These are phyloP conservation scores for Ctenopoma kingsleyae DNA, from an alignment of 2,797 vertebrate genomes.

Conservation along the genomic window DNA sequence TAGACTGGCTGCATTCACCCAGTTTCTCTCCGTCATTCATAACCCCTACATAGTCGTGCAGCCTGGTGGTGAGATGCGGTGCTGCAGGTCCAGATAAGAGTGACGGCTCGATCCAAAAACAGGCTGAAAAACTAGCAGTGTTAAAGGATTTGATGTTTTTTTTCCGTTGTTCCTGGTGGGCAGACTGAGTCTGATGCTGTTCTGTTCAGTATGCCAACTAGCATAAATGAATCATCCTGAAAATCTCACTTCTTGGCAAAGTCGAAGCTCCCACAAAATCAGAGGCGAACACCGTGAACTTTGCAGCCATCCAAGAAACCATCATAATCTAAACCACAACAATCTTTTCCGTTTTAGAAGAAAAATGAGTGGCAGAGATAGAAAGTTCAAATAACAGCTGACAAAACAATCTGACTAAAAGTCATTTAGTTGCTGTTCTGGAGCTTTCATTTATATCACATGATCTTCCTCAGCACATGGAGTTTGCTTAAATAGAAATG, in stretches of 20 bases:
- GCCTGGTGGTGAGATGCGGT: not conserved
- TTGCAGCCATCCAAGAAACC: slow-evolving; percentile 9
- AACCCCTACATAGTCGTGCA: not conserved
- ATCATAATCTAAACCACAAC: slow-evolving; percentile 13
- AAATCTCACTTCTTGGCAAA: slow-evolving; percentile 38
- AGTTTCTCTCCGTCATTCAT: not conserved
- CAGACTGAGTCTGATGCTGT: slow-evolving; percentile 7
- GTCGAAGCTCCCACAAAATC: slow-evolving; percentile 1
- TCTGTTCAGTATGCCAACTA: slow-evolving; percentile 12
- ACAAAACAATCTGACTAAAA: not conserved
- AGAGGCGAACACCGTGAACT: slow-evolving; percentile 20
- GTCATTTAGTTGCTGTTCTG: not conserved
- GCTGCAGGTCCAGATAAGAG: not conserved
- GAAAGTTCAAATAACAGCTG: not conserved
- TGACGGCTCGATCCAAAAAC: not conserved
- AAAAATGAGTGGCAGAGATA: not conserved
- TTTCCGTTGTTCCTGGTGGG: not conserved
- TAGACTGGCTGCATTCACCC: no score
- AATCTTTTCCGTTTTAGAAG: not conserved
- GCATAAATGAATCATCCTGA: slow-evolving; percentile 35
- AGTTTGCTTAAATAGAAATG: not conserved
- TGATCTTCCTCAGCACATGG: not conserved
- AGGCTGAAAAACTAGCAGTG: slow-evolving; percentile 5
- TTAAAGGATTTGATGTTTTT: slow-evolving; percentile 13
- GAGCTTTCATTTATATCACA: not conserved